These are phyloP conservation scores for Cirrhinus mrigala DNA, from an alignment of 2,797 vertebrate species.

Conservation along the genomic window DNA sequence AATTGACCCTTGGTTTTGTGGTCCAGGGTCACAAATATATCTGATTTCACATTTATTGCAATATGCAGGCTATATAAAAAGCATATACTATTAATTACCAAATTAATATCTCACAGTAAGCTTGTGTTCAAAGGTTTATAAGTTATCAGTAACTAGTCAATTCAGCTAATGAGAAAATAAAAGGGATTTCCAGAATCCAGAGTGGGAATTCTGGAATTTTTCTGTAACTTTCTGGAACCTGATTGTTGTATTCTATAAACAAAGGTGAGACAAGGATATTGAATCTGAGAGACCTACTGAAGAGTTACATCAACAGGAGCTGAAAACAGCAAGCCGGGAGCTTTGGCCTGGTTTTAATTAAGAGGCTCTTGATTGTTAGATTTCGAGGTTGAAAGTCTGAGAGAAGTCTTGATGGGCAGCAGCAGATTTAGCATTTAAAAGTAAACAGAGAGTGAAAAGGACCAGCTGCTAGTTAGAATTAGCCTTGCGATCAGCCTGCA, in stretches of 20 bases:
- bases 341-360: constrained; percentile 76
- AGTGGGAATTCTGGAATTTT: neutral
- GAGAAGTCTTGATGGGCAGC: constrained; percentile 75
- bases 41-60: too few species aligned
- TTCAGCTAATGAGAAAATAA: neutral
- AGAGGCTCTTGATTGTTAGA: constrained; percentile 73
- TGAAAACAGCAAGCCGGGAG: constrained; percentile 39
- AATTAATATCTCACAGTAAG: neutral
- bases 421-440: constrained; percentile 77
- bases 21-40: too few species aligned
- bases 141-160: neutral
- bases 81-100: neutral
- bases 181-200: neutral
- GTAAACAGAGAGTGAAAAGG: constrained; percentile 82
- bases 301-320: constrained; percentile 4
- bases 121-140: neutral
- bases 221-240: neutral
- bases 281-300: neutral
- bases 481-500: constrained; percentile 78
- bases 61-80: neutral
- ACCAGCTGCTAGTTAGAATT: constrained; percentile 84
- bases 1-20: too few species aligned
- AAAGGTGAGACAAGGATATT: constrained; percentile 60
- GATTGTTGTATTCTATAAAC: constrained; percentile 49
- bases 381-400: constrained; percentile 74